Percentiles rank a stretch among this genome's conserved stretches.
These are phyloP conservation scores for Acrocyrtus sp. DNA, from an alignment of 2,888 invertebrate genomes.

Conservation along the genomic window DNA sequence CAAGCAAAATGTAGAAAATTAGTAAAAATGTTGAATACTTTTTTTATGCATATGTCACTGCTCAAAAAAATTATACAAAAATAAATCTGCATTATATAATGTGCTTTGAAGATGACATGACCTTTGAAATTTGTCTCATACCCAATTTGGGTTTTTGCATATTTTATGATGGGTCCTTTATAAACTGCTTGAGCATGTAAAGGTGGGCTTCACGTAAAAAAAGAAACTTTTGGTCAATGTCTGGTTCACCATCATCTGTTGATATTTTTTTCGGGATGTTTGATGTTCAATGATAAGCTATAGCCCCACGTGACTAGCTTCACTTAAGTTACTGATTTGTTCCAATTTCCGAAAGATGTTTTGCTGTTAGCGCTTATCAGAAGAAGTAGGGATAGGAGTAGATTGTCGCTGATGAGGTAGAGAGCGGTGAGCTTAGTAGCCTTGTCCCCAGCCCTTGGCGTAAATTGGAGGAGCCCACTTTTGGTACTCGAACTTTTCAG, in stretches of 20 bases:
- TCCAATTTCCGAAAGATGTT: background rate
- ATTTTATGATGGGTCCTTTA: too few relatives aligned
- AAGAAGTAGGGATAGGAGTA: background rate
- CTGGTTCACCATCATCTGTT: too few relatives aligned
- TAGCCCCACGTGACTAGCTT: constrained; percentile 21
- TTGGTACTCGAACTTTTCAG: constrained; percentile 49
- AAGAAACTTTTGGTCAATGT: too few relatives aligned
- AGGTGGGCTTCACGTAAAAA: too few relatives aligned
- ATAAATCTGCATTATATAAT: background rate
- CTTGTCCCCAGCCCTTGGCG: constrained; percentile 40
- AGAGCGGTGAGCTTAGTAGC: constrained; percentile 38
- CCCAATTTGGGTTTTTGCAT: too few relatives aligned
- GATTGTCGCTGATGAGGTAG: too few relatives aligned
- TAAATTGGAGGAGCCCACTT: constrained; percentile 51
- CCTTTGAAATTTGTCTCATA: background rate
- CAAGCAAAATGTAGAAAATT: too few relatives aligned
- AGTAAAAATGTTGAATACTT: too few relatives aligned
- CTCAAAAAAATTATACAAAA: constrained; percentile 4
- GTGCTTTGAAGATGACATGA: background rate
- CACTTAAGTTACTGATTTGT: constrained; percentile 30
- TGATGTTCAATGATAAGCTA: background rate
- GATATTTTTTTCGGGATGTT: background rate
- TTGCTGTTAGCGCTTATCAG: background rate
- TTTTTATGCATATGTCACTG: constrained; percentile 10
- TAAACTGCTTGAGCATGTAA: background rate